Evolutionary conservation across 2,113 vertebrate species (phyloP), one percentile per base, ranked within the genome.

Genomic region (Salvator merianae): DNA sequence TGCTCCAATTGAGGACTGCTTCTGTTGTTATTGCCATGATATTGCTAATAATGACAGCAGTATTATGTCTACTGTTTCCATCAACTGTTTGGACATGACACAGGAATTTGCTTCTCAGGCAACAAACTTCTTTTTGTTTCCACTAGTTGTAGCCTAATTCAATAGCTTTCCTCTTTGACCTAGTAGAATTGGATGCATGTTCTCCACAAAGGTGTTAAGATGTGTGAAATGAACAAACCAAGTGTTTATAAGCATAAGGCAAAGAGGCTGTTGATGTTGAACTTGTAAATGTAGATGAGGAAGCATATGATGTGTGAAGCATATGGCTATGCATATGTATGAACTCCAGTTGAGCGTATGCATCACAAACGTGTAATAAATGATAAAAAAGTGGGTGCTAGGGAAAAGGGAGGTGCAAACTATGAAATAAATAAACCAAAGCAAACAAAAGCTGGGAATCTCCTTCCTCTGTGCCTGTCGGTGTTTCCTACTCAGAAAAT

Each of bases 261-360:
- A 90, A 92, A 85, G 88, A 89, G 89, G 90, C 89, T 94, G 92
- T 94, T 94, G 93, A 94, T 94, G 90, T 93, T 94, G 91, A 95
- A 93, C 92, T 91, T 90, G 93, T 94, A 90, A 88, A 93, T 89
- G 90, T 95, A 91, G 84, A 83, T 90, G 91, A 94, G 92, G 90
- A 94, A 93, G 91, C 89, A 92, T 92, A 92, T 84, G 88, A 92
- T 92, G 92, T 92, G 95, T 89, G 92, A 95, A 94, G 82, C 95
- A 96, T 95, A 96, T 96, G 95, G 95, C 73, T 34, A 92, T 95
- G 82, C 94, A 96, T 96, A 96, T 95, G 95, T 87, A 94, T 94
- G 87, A 92, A 92, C 87, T 93, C 93, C 94, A 93, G 90, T 93
- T 91, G 91, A 93, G 90, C 82, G 76, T 94, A 92, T 84, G 90